Conservation (phyloP, 2,113 vertebrate genomes). For the Aegypius monachus region DNA sequence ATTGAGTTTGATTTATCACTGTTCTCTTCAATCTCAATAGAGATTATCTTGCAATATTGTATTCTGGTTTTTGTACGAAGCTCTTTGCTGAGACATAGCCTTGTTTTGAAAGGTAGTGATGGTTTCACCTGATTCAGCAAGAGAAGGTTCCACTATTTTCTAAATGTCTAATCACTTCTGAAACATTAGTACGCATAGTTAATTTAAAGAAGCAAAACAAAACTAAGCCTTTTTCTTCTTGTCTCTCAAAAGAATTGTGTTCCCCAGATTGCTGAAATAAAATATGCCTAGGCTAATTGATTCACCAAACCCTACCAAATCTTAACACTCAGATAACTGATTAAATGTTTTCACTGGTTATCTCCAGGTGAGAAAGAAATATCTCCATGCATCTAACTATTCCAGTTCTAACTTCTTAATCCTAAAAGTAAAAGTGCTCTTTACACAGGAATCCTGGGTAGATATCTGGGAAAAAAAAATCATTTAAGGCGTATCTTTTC, state of each 20-base stretch:
- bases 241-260: neutral
- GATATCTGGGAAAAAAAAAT: neutral
- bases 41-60: neutral
- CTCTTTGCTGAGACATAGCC: neutral
- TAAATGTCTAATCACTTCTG: neutral
- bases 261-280: neutral
- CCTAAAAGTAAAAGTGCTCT: neutral
- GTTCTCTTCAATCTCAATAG: neutral
- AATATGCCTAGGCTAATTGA: neutral
- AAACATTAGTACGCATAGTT: neutral
- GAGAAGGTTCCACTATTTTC: neutral
- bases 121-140: neutral
- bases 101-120: neutral
- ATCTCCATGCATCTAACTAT: neutral
- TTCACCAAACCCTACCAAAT: neutral
- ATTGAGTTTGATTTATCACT: neutral
- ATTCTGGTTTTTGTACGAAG: neutral
- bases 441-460: neutral
- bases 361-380: neutral
- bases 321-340: neutral
- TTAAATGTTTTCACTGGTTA: neutral
- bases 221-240: neutral
- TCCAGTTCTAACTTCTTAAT: neutral
- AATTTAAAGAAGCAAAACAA: neutral
- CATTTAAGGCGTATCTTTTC: neutral